Conservation (phyloP, 2,888 invertebrate genomes). For the Ashinkailepas kermadecensis region DNA sequence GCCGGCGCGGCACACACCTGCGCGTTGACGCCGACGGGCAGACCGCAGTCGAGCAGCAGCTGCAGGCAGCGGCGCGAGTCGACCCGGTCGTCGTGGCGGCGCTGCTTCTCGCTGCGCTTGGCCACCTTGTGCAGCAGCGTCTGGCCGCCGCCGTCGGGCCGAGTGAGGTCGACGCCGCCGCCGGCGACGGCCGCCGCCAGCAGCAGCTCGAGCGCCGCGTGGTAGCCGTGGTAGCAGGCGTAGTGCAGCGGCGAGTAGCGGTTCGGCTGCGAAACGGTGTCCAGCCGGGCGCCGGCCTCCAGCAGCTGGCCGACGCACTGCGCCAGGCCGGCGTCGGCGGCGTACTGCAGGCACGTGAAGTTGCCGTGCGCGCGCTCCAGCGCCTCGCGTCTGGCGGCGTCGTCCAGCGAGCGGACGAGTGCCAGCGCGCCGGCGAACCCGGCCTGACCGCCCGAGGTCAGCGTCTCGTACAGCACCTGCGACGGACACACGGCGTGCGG, state of each 20-base stretch:
- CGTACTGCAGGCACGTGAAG: conserved; percentile 31
- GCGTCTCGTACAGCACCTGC: conserved; percentile 30
- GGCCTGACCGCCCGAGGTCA: conserved; percentile 25
- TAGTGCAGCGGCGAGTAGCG: not conserved
- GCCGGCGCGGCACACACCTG: conserved; percentile 24
- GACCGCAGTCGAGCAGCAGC: conserved; percentile 26
- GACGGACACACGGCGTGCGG: conserved; percentile 7
- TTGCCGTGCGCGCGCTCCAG: conserved; percentile 32
- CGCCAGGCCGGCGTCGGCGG: conserved; percentile 35
- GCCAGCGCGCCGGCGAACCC: conserved; percentile 28
- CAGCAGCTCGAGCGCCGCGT: conserved; percentile 28
- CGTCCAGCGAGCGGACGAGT: not conserved
- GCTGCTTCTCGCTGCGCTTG: conserved; percentile 25
- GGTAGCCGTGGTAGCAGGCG: conserved; percentile 27
- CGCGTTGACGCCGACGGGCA: conserved; percentile 50
- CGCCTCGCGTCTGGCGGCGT: conserved; percentile 22
- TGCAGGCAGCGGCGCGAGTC: conserved; percentile 29
- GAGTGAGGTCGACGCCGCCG: conserved; percentile 26
- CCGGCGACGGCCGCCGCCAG: conserved; percentile 23
- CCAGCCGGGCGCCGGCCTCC: conserved; percentile 49
- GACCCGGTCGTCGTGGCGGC: conserved; percentile 25
- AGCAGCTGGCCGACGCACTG: conserved; percentile 53
- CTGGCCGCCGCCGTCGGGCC: conserved; percentile 27
- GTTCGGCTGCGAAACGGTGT: not conserved
- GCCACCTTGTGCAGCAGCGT: conserved; percentile 34